Evolutionary conservation across 2,888 invertebrate genomes (phyloP).

Genomic region (Phortica magna): DNA sequence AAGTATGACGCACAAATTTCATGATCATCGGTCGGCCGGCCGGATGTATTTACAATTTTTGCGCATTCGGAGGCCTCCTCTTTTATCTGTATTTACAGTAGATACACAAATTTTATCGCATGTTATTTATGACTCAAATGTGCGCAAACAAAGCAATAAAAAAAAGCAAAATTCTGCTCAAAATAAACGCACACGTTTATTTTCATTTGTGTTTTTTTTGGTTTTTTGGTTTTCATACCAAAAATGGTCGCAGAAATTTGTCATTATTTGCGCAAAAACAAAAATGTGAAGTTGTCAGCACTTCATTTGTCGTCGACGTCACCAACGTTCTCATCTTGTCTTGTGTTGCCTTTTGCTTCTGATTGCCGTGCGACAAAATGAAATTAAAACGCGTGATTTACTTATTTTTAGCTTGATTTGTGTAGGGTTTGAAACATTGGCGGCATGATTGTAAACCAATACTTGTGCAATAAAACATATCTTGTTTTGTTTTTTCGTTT

Average conservation of each 20-base stretch:
- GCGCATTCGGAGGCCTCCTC: neutral
- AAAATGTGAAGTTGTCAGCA: neutral
- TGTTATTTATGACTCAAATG: neutral
- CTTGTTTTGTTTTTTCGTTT: too few species aligned
- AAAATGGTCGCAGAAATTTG: neutral
- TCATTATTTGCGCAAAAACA: neutral
- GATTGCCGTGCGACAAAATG: neutral
- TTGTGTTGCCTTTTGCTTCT: neutral
- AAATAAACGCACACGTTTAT: neutral
- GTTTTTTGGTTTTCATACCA: neutral
- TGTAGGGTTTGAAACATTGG: neutral
- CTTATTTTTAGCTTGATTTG: constrained; percentile 27
- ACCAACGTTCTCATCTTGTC: neutral
- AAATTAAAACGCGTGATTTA: constrained; percentile 19
- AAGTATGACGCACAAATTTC: too few species aligned
- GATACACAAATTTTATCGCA: neutral
- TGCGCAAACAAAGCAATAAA: neutral
- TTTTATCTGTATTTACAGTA: constrained; percentile 10
- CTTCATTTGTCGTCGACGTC: too few species aligned
- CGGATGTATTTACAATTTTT: neutral
- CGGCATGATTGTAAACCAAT: too few species aligned
- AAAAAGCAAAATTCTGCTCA: neutral
- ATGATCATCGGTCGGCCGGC: too few species aligned
- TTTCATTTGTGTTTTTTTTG: neutral
- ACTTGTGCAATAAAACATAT: too few species aligned